Base-by-base conservation (phyloP, 2,113 vertebrate species). In the Oreamnos americanus region DNA sequence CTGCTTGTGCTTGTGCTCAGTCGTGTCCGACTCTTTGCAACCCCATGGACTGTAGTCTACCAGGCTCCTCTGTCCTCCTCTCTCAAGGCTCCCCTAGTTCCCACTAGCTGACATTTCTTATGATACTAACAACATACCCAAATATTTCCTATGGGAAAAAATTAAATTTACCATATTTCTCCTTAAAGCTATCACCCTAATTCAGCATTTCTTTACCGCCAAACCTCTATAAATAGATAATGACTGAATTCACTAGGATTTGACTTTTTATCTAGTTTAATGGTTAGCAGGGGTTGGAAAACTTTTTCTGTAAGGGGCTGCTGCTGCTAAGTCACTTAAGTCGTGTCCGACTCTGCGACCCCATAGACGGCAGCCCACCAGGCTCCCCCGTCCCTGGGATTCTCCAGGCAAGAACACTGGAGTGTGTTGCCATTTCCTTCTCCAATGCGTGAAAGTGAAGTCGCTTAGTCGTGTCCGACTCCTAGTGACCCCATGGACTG, bases 231-330 rank as follows among this genome's bases (percentile, higher is more conserved):
- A 60, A 84, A 87, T 5, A 88, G 28, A 78, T 89, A n/a, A 74
- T 93, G 33, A 87, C 60, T 83, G 23, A 93, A 82, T 82, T 91
- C 30, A 84, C 16, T 23, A 78, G 53, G 78, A 97, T 85, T 76
- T 90, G 51, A n/a, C 51, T 93, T 96, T 91, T 83, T 30, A 93
- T 49, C 33, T 62, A 93, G 16, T 87, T 86, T 55, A 89, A 96
- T 62, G 17, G 26, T 89, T 88, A 95, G 51, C 19, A 88, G n/a
- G 30, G 45, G n/a, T 45, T 79, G 84, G 49, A 93, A 97, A 95
- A 79, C 55, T 60, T 87, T 62, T 86, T 76, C 51, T 79, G 21
- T 93, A 60, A 79, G 87, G 47, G 47, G 12, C 47, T 49, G 47
- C 47, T 49, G 47, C 47, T 49, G 47, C 47, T 49, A 49, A 49